Percentiles rank a stretch among this genome's conserved stretches.
Conservation (phyloP, 2,113 vertebrate species). For the Zingel zingel region DNA sequence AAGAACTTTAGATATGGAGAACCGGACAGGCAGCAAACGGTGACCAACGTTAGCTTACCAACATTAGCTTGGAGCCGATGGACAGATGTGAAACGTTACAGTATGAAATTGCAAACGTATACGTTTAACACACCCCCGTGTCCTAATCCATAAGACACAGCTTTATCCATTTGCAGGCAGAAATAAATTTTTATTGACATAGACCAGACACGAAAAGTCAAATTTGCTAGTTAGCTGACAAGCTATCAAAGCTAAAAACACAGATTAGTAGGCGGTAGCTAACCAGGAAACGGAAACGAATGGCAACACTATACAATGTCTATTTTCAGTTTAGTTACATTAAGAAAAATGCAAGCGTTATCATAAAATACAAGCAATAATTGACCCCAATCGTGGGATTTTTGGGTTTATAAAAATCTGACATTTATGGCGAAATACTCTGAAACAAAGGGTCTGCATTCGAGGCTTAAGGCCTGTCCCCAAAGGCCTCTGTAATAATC, state of each 20-base stretch:
- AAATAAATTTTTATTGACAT: background rate
- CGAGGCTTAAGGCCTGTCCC: slow-evolving; percentile 65
- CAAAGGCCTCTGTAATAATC: slow-evolving; percentile 70
- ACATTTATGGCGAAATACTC: slow-evolving; percentile 52
- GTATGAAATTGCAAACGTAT: background rate
- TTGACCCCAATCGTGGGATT: background rate
- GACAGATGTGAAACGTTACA: slow-evolving; percentile 38
- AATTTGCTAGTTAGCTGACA: slow-evolving; percentile 58
- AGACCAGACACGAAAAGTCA: background rate
- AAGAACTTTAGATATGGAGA: slow-evolving; percentile 3
- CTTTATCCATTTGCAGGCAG: rapidly evolving
- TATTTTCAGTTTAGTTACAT: slow-evolving; percentile 51
- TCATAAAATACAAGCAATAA: background rate
- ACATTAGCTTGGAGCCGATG: slow-evolving; percentile 60
- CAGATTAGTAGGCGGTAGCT: slow-evolving; percentile 82
- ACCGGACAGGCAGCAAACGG: slow-evolving; percentile 18
- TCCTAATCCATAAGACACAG: rapidly evolving
- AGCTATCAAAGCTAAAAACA: slow-evolving; percentile 85
- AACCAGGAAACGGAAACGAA: slow-evolving; percentile 86
- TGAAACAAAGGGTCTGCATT: slow-evolving; percentile 75
- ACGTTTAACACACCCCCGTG: rapidly evolving
- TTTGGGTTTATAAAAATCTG: background rate
- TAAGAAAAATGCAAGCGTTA: background rate
- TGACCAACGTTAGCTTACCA: slow-evolving; percentile 38
- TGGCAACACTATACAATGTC: slow-evolving; percentile 61